These are phyloP conservation scores for Pogonomyrmex barbatus DNA, from an alignment of 1,140 invertebrate genomes.

Conservation along the genomic window DNA sequence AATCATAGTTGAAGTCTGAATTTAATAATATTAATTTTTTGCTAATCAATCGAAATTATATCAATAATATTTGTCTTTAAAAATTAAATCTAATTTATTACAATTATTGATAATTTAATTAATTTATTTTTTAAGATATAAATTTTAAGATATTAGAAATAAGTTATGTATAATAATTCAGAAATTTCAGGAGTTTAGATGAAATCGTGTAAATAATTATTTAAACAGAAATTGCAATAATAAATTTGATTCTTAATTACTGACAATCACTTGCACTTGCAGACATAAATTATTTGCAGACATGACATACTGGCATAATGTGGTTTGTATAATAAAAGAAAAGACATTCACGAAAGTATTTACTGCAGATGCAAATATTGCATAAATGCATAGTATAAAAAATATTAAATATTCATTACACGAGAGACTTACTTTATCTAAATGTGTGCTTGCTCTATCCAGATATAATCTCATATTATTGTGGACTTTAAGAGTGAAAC, in stretches of 20 bases:
- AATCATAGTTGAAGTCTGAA: background rate
- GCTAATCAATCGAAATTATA: background rate
- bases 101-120: background rate
- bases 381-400: background rate
- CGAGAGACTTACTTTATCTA: conserved; percentile 4
- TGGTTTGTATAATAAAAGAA: conserved; percentile 12
- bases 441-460: background rate
- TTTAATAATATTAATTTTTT: background rate
- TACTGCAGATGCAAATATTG: conserved; percentile 43
- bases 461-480: background rate
- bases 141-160: background rate
- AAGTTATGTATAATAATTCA: background rate
- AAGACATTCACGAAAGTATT: conserved; percentile 16
- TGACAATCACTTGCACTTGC: background rate
- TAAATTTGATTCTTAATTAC: background rate
- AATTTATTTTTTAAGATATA: background rate
- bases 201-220: background rate
- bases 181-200: background rate
- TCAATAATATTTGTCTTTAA: background rate
- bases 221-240: conserved; percentile 6
- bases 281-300: conserved; percentile 34
- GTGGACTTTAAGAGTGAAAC: background rate
- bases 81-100: background rate
- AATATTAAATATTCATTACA: conserved; percentile 20
- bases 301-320: background rate